Percentiles rank a stretch among this genome's conserved stretches.
These are phyloP conservation scores for Archegozetes longisetosus DNA, from an alignment of 1,140 invertebrate genomes.

Conservation along the genomic window DNA sequence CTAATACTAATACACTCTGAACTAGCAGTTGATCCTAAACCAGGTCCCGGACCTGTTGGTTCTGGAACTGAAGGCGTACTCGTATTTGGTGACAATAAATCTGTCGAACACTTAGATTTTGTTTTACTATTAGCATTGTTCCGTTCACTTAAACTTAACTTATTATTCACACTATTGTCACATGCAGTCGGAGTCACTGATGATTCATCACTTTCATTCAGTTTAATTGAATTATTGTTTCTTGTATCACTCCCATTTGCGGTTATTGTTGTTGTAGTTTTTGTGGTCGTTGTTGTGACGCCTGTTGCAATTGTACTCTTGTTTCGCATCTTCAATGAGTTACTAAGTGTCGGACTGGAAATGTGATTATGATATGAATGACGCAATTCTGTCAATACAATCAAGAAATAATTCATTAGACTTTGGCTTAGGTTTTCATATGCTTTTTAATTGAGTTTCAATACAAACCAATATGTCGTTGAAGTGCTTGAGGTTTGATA, in stretches of 20 bases:
- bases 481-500: constrained; percentile 36
- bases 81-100: not conserved
- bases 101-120: not conserved
- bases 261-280: not conserved
- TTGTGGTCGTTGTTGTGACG: not conserved
- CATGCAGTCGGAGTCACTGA: not conserved
- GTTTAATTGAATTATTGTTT: not conserved
- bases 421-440: not conserved
- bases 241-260: not conserved
- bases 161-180: not conserved
- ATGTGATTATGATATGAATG: not conserved
- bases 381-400: not conserved
- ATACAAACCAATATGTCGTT: constrained; percentile 28
- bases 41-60: not conserved
- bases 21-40: not conserved
- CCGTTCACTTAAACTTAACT: too few species aligned
- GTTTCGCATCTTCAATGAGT: not conserved
- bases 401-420: not conserved
- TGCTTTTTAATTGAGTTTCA: too few species aligned
- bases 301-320: not conserved
- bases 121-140: too few species aligned
- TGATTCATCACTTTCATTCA: not conserved
- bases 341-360: not conserved
- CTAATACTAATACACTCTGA: not conserved
- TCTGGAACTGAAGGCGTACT: not conserved